Conservation (phyloP, 2,113 vertebrate genomes). For the Lamprologus sp. region DNA sequence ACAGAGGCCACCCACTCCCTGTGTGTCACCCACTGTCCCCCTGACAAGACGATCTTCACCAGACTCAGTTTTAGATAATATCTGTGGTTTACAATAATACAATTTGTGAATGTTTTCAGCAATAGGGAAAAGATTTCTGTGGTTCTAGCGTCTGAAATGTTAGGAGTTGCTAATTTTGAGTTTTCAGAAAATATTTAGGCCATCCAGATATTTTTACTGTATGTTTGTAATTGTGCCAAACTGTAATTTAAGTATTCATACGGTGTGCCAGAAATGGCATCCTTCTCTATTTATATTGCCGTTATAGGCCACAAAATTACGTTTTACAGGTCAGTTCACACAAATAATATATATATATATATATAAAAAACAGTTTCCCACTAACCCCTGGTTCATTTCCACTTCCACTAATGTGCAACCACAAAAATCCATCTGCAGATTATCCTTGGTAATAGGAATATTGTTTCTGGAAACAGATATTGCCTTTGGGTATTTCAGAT, state of each 20-base stretch:
- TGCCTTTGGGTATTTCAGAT: background rate
- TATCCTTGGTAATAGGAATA: background rate
- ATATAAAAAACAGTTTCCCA: background rate
- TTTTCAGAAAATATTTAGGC: background rate
- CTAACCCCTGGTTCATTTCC: background rate
- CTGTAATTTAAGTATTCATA: background rate
- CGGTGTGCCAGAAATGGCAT: background rate
- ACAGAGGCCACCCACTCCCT: constrained; percentile 51
- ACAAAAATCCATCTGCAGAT: background rate
- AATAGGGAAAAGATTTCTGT: background rate
- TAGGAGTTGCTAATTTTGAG: background rate
- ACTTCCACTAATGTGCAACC: background rate
- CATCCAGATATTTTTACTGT: background rate
- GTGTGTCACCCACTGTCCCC: constrained; percentile 7
- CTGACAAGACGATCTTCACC: background rate
- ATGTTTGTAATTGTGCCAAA: background rate
- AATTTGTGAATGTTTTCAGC: background rate
- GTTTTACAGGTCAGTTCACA: background rate
- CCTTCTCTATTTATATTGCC: background rate
- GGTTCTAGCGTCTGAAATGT: background rate
- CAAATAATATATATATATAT: background rate
- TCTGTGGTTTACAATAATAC: background rate
- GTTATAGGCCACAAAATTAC: background rate
- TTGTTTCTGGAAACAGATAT: constrained; percentile 10
- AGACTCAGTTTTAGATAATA: background rate